Evolutionary conservation across 2,113 vertebrate species (phyloP).

Genomic region (Dendropsophus ebraccatus): DNA sequence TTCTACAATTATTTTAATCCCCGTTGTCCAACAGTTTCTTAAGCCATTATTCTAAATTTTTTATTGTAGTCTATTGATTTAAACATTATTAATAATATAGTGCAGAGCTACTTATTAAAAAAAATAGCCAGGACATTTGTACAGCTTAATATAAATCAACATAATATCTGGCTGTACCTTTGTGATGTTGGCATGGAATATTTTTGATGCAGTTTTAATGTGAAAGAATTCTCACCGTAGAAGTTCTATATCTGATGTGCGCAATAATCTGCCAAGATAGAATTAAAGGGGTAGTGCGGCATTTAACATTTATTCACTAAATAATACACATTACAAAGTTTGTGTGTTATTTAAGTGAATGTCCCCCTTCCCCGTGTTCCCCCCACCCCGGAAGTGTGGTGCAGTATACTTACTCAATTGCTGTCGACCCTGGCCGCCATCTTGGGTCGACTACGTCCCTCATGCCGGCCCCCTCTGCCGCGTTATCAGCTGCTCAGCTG

Average conservation of each 20-base stretch:
- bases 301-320: too few species aligned
- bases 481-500: too few species aligned
- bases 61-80: conserved; percentile 33
- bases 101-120: conserved; percentile 35
- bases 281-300: too few species aligned
- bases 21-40: conserved; percentile 24
- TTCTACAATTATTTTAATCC: conserved; percentile 48
- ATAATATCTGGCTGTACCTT: conserved; percentile 5
- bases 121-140: conserved; percentile 37
- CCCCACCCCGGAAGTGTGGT: too few species aligned
- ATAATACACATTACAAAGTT: too few species aligned
- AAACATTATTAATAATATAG: conserved; percentile 41
- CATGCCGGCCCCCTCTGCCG: too few species aligned
- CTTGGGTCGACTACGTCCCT: too few species aligned
- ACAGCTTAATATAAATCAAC: conserved; percentile 4
- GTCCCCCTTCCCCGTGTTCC: too few species aligned
- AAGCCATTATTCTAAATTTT: conserved; percentile 33
- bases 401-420: too few species aligned
- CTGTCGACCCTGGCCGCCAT: too few species aligned
- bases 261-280: not conserved
- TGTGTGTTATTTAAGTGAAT: too few species aligned
- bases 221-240: not conserved
- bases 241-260: not conserved
- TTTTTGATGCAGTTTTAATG: not conserved
- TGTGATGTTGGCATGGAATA: not conserved